Percentiles rank a stretch among this genome's conserved stretches.
These are phyloP conservation scores for Oceanodroma leucorhoa DNA, from an alignment of 2,797 vertebrate genomes.

Conservation along the genomic window DNA sequence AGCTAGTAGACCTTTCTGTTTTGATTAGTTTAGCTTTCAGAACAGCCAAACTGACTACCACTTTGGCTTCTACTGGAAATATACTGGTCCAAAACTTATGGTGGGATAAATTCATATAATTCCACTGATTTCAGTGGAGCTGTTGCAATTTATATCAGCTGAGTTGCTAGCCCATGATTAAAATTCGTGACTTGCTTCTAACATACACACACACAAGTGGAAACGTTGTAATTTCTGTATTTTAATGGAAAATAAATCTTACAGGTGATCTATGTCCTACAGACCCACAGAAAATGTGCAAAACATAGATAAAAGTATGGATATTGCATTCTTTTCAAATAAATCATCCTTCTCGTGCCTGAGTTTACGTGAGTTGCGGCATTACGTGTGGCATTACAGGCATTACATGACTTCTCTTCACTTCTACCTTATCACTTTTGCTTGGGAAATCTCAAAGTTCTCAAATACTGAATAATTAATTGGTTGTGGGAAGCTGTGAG, in stretches of 20 bases:
- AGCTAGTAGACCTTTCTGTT: neutral
- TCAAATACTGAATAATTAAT: slow-evolving; percentile 9
- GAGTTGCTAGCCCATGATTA: neutral
- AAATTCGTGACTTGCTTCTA: neutral
- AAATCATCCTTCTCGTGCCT: neutral
- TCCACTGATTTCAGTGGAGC: neutral
- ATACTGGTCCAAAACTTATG: neutral
- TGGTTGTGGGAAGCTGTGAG: neutral
- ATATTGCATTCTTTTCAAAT: neutral
- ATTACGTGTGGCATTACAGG: neutral
- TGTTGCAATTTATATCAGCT: neutral
- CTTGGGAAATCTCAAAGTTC: neutral
- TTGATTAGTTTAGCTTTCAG: neutral
- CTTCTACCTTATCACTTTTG: neutral
- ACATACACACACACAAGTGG: neutral
- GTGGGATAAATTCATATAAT: neutral
- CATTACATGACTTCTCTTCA: neutral
- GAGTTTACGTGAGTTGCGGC: neutral
- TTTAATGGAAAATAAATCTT: neutral
- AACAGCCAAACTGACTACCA: neutral
- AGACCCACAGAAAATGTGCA: neutral
- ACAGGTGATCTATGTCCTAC: neutral
- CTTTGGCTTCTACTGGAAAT: neutral
- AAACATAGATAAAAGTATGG: neutral
- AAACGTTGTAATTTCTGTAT: neutral